These are phyloP conservation scores for Catharus ustulatus DNA, from an alignment of 2,797 vertebrate genomes.

Conservation along the genomic window DNA sequence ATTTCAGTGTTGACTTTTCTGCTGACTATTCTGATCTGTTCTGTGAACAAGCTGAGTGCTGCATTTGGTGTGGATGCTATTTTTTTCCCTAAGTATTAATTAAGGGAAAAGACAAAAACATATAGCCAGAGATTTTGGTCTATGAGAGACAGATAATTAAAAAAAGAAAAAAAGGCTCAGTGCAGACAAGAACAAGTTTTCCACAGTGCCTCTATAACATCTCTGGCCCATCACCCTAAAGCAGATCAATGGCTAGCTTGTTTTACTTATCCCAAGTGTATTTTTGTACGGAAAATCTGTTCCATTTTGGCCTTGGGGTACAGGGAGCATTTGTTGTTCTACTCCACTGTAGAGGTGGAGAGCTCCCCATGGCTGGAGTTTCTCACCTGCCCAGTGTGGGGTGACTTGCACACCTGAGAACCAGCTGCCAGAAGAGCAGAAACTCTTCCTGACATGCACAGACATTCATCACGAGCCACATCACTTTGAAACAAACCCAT, in stretches of 20 bases:
- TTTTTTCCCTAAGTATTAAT: background rate
- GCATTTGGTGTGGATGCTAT: background rate
- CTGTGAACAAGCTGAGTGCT: background rate
- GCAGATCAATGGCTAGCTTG: background rate
- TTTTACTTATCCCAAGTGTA: background rate
- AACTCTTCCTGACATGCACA: background rate
- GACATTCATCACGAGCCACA: background rate
- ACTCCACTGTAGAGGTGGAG: background rate
- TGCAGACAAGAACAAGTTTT: background rate
- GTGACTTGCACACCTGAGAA: background rate
- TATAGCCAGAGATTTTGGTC: background rate
- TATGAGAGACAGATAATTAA: background rate
- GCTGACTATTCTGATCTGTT: background rate
- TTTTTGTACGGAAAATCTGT: background rate
- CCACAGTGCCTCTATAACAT: background rate
- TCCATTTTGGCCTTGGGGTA: background rate
- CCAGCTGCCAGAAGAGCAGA: background rate
- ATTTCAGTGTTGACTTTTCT: background rate
- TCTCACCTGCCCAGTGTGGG: background rate
- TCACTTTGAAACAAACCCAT: conserved; percentile 18
- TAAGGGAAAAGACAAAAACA: background rate
- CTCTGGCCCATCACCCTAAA: background rate
- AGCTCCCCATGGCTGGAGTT: background rate
- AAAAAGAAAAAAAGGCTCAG: background rate
- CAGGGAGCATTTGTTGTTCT: background rate